Percentiles rank a stretch among this genome's conserved stretches.
Conservation (phyloP, 1,140 invertebrate genomes). For the Calosoma granatense region DNA sequence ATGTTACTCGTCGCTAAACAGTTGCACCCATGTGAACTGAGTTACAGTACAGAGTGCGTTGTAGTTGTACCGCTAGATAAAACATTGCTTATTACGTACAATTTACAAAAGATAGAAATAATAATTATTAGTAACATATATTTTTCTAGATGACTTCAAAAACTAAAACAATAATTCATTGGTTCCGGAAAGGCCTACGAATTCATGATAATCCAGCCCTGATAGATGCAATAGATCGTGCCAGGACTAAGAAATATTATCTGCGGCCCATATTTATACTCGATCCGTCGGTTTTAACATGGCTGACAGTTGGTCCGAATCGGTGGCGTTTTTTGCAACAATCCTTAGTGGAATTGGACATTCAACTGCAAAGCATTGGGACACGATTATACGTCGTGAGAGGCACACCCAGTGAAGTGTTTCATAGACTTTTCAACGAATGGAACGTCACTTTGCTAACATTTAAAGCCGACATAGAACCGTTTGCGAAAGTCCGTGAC, state of each 20-base stretch:
- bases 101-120: too few relatives aligned
- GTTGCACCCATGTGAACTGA: too few relatives aligned
- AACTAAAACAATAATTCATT: slow-evolving; percentile 41
- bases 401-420: slow-evolving; percentile 50
- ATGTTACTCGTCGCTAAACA: too few relatives aligned
- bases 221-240: slow-evolving; percentile 43
- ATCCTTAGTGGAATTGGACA: slow-evolving; percentile 54
- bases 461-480: slow-evolving; percentile 61
- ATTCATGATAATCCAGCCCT: slow-evolving; percentile 64
- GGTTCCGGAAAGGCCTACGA: slow-evolving; percentile 62
- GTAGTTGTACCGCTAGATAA: too few relatives aligned
- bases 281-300: slow-evolving; percentile 52
- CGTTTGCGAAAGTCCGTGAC: slow-evolving; percentile 53
- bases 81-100: too few relatives aligned
- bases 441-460: slow-evolving; percentile 59
- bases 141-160: slow-evolving; percentile 12
- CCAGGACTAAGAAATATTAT: slow-evolving; percentile 35
- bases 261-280: slow-evolving; percentile 57
- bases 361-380: slow-evolving; percentile 43
- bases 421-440: slow-evolving; percentile 51
- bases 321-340: slow-evolving; percentile 60
- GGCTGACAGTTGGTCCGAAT: slow-evolving; percentile 51
- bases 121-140: too few relatives aligned
- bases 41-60: too few relatives aligned
- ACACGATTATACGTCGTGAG: slow-evolving; percentile 51